These are phyloP conservation scores for Ciconia stormi DNA, from an alignment of 2,113 vertebrate genomes.

Conservation along the genomic window DNA sequence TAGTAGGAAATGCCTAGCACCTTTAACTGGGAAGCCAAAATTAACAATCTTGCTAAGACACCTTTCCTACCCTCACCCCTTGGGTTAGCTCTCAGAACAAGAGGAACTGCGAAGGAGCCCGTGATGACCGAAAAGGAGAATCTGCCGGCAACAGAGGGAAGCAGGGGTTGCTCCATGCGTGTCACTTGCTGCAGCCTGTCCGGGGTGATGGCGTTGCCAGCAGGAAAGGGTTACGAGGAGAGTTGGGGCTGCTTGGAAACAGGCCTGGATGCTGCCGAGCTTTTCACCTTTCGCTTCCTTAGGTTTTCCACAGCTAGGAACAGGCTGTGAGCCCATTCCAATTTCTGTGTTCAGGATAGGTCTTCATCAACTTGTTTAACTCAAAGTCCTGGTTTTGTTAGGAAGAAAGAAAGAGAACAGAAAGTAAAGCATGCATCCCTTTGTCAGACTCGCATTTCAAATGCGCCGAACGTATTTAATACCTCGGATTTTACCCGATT, in stretches of 20 bases:
- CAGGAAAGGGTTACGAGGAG: neutral
- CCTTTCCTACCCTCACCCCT: neutral
- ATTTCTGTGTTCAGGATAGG: neutral
- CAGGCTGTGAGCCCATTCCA: neutral
- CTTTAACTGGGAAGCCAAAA: neutral
- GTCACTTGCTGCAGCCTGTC: constrained; percentile 11
- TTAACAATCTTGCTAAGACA: neutral
- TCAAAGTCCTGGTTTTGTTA: neutral
- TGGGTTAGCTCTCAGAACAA: neutral
- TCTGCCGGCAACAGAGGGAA: neutral
- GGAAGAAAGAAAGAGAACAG: neutral
- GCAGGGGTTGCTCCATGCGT: neutral
- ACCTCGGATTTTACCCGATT: neutral
- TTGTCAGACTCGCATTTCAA: neutral
- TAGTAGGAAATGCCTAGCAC: neutral
- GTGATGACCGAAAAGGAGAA: neutral
- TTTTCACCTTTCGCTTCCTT: neutral
- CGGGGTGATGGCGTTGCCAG: neutral
- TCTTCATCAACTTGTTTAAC: neutral
- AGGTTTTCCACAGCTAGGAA: neutral
- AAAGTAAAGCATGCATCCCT: neutral
- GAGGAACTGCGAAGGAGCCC: neutral
- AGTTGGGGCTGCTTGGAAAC: neutral
- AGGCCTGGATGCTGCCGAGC: neutral
- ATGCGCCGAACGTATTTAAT: neutral